A percentile compares a stretch with the other conserved stretches of the same genome.
Conservation (phyloP, 1,140 invertebrate species). For the Drosophila asahinai region DNA sequence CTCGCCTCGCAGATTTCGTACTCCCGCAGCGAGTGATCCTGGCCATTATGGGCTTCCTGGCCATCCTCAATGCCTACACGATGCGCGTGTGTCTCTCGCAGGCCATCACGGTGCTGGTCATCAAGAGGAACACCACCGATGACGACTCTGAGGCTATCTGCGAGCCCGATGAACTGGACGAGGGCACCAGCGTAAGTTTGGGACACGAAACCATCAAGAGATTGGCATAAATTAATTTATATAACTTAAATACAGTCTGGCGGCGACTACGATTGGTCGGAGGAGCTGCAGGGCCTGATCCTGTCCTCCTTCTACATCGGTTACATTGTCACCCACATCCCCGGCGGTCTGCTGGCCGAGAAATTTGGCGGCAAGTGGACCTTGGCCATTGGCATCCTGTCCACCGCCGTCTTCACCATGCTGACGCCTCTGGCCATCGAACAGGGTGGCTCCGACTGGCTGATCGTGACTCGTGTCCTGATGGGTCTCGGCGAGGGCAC, state of each 20-base stretch:
- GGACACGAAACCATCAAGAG: not conserved
- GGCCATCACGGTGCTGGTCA: conserved; percentile 95
- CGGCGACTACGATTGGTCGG: conserved; percentile 68
- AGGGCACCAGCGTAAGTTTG: conserved; percentile 14
- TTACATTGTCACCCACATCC: conserved; percentile 87
- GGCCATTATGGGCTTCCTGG: conserved; percentile 93
- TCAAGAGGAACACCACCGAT: conserved; percentile 65
- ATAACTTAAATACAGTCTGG: conserved; percentile 12
- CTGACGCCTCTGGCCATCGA: conserved; percentile 89
- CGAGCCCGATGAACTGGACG: conserved; percentile 62
- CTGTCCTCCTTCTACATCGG: conserved; percentile 88
- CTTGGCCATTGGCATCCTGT: conserved; percentile 90
- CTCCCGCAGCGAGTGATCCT: conserved; percentile 91
- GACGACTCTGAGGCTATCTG: conserved; percentile 54
- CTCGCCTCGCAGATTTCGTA: conserved; percentile 86
- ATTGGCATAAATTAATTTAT: not conserved
- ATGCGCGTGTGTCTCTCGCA: conserved; percentile 95
- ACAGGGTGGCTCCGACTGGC: conserved; percentile 86
- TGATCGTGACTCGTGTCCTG: conserved; percentile 89
- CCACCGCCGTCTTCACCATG: conserved; percentile 91
- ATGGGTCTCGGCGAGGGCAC: conserved; percentile 91
- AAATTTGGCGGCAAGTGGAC: conserved; percentile 92
- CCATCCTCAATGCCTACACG: conserved; percentile 94
- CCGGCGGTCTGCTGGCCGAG: conserved; percentile 89
- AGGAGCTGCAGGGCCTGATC: conserved; percentile 86